Evolutionary conservation across 2,797 vertebrate species (phyloP).

Genomic region (Acrossocheilus wenchowensis): DNA sequence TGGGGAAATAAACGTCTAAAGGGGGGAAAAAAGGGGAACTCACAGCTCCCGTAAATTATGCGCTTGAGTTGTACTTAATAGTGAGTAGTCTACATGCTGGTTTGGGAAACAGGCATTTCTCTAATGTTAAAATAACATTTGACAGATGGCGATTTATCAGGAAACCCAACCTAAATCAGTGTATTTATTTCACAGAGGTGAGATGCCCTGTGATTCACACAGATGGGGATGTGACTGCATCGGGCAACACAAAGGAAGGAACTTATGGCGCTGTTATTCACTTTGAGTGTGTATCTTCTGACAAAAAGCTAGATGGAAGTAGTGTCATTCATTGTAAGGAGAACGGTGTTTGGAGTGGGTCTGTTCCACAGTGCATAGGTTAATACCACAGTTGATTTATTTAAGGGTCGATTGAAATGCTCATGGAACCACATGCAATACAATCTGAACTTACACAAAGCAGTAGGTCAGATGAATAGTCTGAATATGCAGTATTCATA

Average conservation of each 20-base stretch:
- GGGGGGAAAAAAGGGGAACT: not conserved
- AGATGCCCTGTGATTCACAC: slow-evolving; percentile 62
- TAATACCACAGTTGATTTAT: slow-evolving; percentile 25
- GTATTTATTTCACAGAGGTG: slow-evolving; percentile 60
- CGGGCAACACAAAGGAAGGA: slow-evolving; percentile 66
- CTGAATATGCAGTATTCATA: not conserved
- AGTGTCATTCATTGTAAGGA: slow-evolving; percentile 68
- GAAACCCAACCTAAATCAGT: not conserved
- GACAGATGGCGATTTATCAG: not conserved
- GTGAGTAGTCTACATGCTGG: not conserved
- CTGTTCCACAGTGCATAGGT: slow-evolving; percentile 69
- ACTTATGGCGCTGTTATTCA: slow-evolving; percentile 68
- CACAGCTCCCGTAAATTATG: not conserved
- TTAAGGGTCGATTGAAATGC: not conserved
- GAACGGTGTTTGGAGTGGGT: slow-evolving; percentile 61
- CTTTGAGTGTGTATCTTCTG: slow-evolving; percentile 66
- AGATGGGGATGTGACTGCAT: slow-evolving; percentile 46
- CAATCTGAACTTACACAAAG: not conserved
- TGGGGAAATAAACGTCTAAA: not conserved
- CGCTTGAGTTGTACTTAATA: not conserved
- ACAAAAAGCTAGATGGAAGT: slow-evolving; percentile 16
- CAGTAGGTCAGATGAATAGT: not conserved
- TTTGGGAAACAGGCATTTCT: slow-evolving; percentile 12
- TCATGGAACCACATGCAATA: not conserved
- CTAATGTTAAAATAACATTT: not conserved